Evolutionary conservation across 2,888 invertebrate species (phyloP).

Genomic region (Nemurella pictetii): DNA sequence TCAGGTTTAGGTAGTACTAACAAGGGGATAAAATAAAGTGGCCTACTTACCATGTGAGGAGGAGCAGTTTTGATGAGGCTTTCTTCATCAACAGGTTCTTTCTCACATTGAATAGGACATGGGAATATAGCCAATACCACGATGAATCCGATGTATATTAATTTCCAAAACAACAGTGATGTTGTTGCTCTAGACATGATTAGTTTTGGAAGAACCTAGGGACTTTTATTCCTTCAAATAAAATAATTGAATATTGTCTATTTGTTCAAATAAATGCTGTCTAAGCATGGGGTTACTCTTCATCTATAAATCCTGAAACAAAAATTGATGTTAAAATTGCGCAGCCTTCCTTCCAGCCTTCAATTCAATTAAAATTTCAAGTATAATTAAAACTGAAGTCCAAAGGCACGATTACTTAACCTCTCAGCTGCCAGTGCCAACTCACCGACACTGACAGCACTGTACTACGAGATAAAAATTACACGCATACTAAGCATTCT

Average conservation of each 20-base stretch:
- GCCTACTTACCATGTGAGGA: conserved; percentile 37
- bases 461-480: neutral
- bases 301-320: neutral
- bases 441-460: neutral
- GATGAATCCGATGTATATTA: neutral
- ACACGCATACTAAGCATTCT: neutral
- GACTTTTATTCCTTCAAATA: too few species aligned
- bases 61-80: conserved; percentile 27
- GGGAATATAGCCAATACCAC: neutral
- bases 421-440: neutral
- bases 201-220: too few species aligned
- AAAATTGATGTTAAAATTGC: neutral
- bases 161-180: neutral
- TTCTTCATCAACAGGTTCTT: conserved; percentile 41
- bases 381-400: neutral
- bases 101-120: conserved; percentile 34
- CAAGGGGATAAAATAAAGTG: neutral
- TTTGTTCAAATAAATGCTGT: too few species aligned
- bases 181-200: neutral
- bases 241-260: too few species aligned
- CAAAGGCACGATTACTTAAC: neutral
- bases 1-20: neutral
- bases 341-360: neutral
- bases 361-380: neutral
- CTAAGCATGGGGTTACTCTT: neutral